A percentile compares a stretch with the other conserved stretches of the same genome.
These are phyloP conservation scores for Paraescarpia echinospica DNA, from an alignment of 1,140 invertebrate species.

Conservation along the genomic window DNA sequence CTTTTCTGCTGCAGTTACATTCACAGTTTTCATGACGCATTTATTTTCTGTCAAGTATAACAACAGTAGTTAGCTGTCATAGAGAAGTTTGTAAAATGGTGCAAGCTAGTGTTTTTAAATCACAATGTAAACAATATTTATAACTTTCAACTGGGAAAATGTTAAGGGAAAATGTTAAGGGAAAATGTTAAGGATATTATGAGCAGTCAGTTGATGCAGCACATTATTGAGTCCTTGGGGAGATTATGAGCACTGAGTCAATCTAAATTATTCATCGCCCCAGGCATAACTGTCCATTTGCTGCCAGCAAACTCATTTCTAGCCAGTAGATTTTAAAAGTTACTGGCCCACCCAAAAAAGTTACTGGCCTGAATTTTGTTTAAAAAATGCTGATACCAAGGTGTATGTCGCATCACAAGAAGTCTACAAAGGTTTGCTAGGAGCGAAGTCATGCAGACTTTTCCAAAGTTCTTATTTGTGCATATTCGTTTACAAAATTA, in stretches of 20 bases:
- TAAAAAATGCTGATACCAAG: too few relatives aligned
- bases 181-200: neutral
- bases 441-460: too few relatives aligned
- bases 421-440: too few relatives aligned
- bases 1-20: neutral
- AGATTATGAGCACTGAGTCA: neutral
- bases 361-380: too few relatives aligned
- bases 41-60: neutral
- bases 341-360: too few relatives aligned
- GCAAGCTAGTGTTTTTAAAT: neutral
- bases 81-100: neutral
- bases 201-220: neutral
- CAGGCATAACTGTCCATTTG: neutral
- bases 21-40: neutral
- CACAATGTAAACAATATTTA: neutral
- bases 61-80: neutral
- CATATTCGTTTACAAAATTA: too few relatives aligned
- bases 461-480: too few relatives aligned
- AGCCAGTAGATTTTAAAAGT: too few relatives aligned
- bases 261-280: neutral
- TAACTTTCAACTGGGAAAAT: too few relatives aligned
- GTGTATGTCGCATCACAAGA: too few relatives aligned
- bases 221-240: neutral
- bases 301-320: neutral
- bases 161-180: too few relatives aligned